Percentiles rank a stretch among this genome's conserved stretches.
These are phyloP conservation scores for Eidolon helvum DNA, from an alignment of 2,113 vertebrate species.

Conservation along the genomic window DNA sequence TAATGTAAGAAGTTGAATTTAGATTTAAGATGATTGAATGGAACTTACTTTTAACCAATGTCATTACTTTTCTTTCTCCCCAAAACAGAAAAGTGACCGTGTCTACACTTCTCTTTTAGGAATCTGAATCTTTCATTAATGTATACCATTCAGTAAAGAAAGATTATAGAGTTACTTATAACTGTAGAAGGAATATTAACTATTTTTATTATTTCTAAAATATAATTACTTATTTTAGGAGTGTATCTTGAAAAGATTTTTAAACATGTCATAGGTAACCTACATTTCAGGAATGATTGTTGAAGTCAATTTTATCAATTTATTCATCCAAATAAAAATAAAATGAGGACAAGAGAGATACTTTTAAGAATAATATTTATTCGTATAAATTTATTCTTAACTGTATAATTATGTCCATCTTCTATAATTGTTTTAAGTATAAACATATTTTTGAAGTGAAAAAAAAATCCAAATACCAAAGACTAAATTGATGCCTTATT, in stretches of 20 bases:
- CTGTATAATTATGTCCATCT: background rate
- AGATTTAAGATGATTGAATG: background rate
- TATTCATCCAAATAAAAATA: background rate
- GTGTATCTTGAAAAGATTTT: background rate
- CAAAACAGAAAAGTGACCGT: background rate
- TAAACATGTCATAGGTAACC: background rate
- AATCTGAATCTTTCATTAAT: background rate
- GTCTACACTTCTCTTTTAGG: background rate
- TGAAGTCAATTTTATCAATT: background rate
- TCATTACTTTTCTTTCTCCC: background rate
- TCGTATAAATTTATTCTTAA: background rate
- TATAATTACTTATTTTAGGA: background rate
- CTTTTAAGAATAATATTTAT: background rate
- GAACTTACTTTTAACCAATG: background rate
- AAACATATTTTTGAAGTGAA: background rate
- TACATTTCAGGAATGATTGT: background rate
- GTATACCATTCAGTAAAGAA: background rate
- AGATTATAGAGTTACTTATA: background rate
- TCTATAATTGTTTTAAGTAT: background rate
- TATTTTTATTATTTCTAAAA: background rate
- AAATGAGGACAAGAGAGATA: background rate
- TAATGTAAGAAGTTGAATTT: background rate
- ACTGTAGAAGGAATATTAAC: background rate
- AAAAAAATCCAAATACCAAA: background rate
- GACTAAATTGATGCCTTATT: background rate